Base-by-base conservation (phyloP, 2,888 invertebrate species). In the Machimus atricapillus region DNA sequence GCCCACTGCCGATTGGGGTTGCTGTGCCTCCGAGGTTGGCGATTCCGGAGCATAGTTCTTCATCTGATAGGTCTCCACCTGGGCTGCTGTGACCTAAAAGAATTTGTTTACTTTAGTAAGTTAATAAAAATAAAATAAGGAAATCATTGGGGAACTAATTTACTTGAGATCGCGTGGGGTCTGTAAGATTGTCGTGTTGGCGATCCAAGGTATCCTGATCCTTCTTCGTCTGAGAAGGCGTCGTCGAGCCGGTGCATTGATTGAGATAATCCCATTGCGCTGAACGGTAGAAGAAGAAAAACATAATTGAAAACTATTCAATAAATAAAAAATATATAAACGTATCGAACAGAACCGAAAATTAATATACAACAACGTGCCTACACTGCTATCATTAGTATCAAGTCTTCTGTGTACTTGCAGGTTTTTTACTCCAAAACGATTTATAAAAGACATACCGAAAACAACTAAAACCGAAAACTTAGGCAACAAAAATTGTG, bases 141-240 rank as follows among this genome's bases (percentile, higher is more conserved):
- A n/a, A 58, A 74, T 76, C 6, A 46, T 23, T 77, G 34, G n/a
- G 31, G 14, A 3, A 37, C 12, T 66, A 73, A 89, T 89, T 90
- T 89, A 92, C 93, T 94, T 94, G 94, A 94, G 94, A 93, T 93
- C 93, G 93, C 93, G 91, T 93, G 92, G 91, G 92, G 92, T 92
- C 92, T 90, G 90, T 93, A 93, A 89, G 93, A 93, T 90, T 93
- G 92, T 92, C 92, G 90, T 90, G 92, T 92, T 91, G 93, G 93
- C 91, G 93, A 93, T 91, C 91, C 92, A 91, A 92, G 90, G 91
- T 91, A 92, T 91, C 92, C 93, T 93, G 95, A 95, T 92, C 96
- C 95, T 94, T 96, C 96, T 95, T 96, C 96, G 95, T 96, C 97
- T 96, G 96, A 96, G 96, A 97, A 96, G 94, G 96, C 95, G 95